Evolutionary conservation across 1,140 invertebrate genomes (phyloP), one percentile per base, ranked within the genome.

Genomic region (Drosophila malerkotliana): DNA sequence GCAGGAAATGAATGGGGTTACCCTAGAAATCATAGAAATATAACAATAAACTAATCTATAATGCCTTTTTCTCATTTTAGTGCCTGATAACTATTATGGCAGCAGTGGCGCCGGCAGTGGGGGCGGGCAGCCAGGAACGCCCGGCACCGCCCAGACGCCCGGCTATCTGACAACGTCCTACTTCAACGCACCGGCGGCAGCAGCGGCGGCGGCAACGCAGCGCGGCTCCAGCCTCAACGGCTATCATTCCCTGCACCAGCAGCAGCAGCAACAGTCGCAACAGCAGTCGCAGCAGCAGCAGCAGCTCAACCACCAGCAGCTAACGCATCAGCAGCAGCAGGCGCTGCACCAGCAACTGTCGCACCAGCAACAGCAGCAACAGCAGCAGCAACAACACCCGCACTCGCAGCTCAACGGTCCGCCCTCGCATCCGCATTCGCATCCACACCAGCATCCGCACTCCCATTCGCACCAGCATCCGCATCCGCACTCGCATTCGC

Each of bases 261-360:
- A 83, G 61, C 85, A 87, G 44, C 85, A 90, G 59, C 79, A 82
- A 56, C 78, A 81, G 90, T 92, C 92, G 90, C 93, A 92, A 10
- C 44, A 47, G 44, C 44, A 47, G 75, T 92, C 92, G 81, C 80
- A 75, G 37, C 68, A 75, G 66, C 68, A 75, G 66, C 67, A 74
- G 10, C 75, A 76, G 72, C 71, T 90, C 67, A 58, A 71, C 28
- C 68, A 60, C 77, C 93, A 90, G 85, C 92, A 92, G 8, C 56
- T 62, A 32, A 30, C 47, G 39, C 67, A 78, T 6, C 52, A 66
- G 10, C 74, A 77, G 49, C 72, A 82, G 94, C 92, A 93, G 44
- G 44, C 44, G 39, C 7, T 44, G 41, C 41, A 44, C 41, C 85
- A 84, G 18, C 75, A 74, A 48, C 32, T 54, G 52, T 91, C 92